Base-by-base conservation (phyloP, 1,140 invertebrate genomes). In the Aphidius gifuensis region DNA sequence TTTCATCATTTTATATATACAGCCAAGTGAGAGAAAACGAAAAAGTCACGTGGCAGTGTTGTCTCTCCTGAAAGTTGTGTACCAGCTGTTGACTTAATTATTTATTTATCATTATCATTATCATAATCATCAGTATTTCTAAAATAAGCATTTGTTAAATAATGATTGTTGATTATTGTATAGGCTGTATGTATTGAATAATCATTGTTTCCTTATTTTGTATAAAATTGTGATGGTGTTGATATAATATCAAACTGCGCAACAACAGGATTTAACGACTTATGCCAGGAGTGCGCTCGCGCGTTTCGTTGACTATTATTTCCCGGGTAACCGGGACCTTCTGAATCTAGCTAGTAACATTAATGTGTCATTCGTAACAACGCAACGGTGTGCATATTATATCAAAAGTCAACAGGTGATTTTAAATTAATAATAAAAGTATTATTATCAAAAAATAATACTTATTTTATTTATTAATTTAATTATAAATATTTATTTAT, bases 261-360 rank as follows among this genome's bases (percentile, higher is more conserved):
- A 74, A 66, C 68, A 73, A 72, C 73, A 63, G 69, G 66, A 74
- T 73, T 74, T 74, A 72, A 74, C 73, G 73, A 74, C 73, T 74
- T 65, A 64, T 32, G 2, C 0, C 46, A 58, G 60, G 44, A 64
- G 64, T 64, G 66, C 64, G 66, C 64, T 59, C 60, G 64, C 62
- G 67, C 71, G 72, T 70, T 75, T 68, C 66, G 64, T 54, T 65
- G 66, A 55, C 23, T 32, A 32, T 32, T 32, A 72, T 77, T 78
- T 75, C 74, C 77, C 76, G 75, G 77, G 71, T 76, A 78, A 79
- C 76, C 76, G 75, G 75, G 72, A 73, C 74, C 78, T 77, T 77
- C 76, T 75, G 76, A 76, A 75, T 71, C 74, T 73, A 67, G 64
- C 47, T 66, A 60, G 71, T 68, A 69, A 68, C 68, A 72, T 74